A percentile compares a stretch with the other conserved stretches of the same genome.
Evolutionary conservation across 1,140 invertebrate genomes (phyloP).

Genomic region (Dufourea novaeangliae): DNA sequence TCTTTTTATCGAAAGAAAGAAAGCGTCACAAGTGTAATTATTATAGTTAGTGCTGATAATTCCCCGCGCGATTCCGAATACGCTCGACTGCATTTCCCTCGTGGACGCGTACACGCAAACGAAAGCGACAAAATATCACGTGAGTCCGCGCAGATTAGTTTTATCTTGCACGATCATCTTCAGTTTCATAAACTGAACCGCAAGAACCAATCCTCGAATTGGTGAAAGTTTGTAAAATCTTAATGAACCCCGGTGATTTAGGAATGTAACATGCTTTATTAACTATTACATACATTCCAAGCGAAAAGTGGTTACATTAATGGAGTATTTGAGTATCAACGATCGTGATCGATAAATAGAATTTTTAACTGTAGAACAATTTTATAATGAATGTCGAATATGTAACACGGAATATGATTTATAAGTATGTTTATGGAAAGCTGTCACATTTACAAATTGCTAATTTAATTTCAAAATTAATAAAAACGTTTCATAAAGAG

Average conservation of each 20-base stretch:
- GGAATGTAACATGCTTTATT: background rate
- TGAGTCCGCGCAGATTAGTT: conserved; percentile 7
- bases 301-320: no score
- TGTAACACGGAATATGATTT: no score
- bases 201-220: conserved; percentile 9
- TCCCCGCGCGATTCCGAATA: background rate
- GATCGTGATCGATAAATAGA: no score
- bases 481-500: no score
- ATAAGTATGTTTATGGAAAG: no score
- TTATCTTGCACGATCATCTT: conserved; percentile 42
- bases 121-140: conserved; percentile 44
- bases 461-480: no score
- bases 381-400: no score
- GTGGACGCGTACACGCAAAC: conserved; percentile 9
- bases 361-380: no score
- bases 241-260: background rate
- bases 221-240: conserved; percentile 39
- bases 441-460: no score
- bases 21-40: conserved; percentile 24
- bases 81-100: conserved; percentile 12
- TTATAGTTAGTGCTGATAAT: background rate
- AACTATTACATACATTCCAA: background rate
- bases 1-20: background rate
- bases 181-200: conserved; percentile 29
- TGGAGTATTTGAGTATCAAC: no score